Evolutionary conservation across 2,797 vertebrate species (phyloP).

Genomic region (Diplodus sargus): DNA sequence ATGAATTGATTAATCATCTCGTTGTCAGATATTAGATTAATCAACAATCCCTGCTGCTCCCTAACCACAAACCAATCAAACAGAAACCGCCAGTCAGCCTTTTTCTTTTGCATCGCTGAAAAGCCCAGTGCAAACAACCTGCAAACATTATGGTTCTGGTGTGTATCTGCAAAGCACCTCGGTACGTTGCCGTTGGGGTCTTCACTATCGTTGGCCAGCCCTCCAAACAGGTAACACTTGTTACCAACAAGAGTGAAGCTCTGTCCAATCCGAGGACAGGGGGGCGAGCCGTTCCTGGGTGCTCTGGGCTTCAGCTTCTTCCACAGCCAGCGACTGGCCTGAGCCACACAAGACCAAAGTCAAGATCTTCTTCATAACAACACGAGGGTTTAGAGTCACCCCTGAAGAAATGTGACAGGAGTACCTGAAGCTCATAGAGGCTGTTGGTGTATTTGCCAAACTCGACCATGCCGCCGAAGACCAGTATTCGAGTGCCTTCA

Average conservation of each 20-base stretch:
- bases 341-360: conserved; percentile 35
- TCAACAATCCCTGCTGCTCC: background rate
- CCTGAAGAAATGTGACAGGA: background rate
- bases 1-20: too few relatives aligned
- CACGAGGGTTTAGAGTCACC: too few relatives aligned
- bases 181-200: conserved; percentile 96
- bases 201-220: conserved; percentile 96
- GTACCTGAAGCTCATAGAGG: conserved; percentile 97
- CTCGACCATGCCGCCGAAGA: conserved; percentile 98
- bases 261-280: conserved; percentile 96
- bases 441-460: conserved; percentile 96
- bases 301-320: conserved; percentile 94
- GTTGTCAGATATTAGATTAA: too few relatives aligned
- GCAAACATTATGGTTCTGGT: too few relatives aligned
- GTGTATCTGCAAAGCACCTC: conserved; percentile 80
- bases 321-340: conserved; percentile 99
- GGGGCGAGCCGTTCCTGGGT: conserved; percentile 87
- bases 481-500: conserved; percentile 93
- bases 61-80: background rate
- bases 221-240: conserved; percentile 97
- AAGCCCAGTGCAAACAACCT: background rate
- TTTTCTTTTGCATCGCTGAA: background rate
- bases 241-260: conserved; percentile 94
- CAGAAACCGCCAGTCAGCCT: background rate
- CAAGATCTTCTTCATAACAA: background rate